Base-by-base conservation (phyloP, 2,113 vertebrate species). In the Pogonocichla stellata region DNA sequence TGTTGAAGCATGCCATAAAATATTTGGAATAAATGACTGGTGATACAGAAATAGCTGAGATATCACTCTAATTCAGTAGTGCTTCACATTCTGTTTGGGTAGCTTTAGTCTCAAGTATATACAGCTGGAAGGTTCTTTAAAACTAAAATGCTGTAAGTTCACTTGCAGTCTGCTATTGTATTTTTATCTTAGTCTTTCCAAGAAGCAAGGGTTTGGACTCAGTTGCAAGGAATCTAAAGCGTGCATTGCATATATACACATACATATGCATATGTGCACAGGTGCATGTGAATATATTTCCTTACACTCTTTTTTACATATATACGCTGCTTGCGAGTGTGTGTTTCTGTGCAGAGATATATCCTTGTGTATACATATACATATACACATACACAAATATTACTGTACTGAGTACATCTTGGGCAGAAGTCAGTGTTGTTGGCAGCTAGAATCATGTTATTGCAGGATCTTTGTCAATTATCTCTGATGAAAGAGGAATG, bases 151-250 rank as follows among this genome's bases (percentile, higher is more conserved):
- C 51, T 66, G 47, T 19, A 56, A 61, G 51, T 71, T 92, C 75
- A 16, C 25, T 78, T 82, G 22, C 34, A 61, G 43, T 33, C 69
- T 94, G 28, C 24, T 75, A 10, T 28, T 78, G 40, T 90, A 38
- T 86, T 96, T 94, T 93, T 90, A 73, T 92, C 74, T 56, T 83
- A 54, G 42, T 80, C 67, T 95, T 90, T 86, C 58, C 60, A 82
- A 83, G 81, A 85, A 92, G 74, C 8, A 15, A 70, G 38, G 17
- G 4, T 82, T 94, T 88, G 36, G 60, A 26, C 36, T 65, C 22
- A 24, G 17, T 26, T 93, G 40, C 36, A 84, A 67, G 72, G 72
- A 92, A 90, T 94, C 57, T 58, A 45, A 92, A 91, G n/a, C 72
- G 61, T 28, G 71, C 42, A 42, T 17, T 67, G n/a, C 26, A 25